Base-by-base conservation (phyloP, 1,140 invertebrate genomes). In the Zaprionus ornatus region DNA sequence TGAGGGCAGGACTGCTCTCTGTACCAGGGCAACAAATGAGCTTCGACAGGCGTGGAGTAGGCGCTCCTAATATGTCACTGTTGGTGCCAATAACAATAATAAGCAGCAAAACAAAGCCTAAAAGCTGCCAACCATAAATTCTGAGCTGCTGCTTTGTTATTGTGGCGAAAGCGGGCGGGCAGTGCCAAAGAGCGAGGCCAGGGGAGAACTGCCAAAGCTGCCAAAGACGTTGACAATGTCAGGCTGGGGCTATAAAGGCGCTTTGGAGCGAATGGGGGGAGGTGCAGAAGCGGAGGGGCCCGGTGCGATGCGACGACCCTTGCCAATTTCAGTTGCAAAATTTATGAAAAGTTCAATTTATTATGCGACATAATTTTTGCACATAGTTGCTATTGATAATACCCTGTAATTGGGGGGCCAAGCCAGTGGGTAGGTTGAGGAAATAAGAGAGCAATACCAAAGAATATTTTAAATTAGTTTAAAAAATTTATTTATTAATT, bases 281-380 rank as follows among this genome's bases (percentile, higher is more conserved):
- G 1, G 42, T 4, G 9, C 6, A 19, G 19, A n/a, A 4, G 45
- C 3, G 45, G 40, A 17, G 13, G 12, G 3, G 35, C 13, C 12
- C 35, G 35, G 13, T 37, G 15, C 25, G 57, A 42, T 48, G 25
- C 63, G 32, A 45, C 42, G 48, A 76, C 64, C 76, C 61, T 76
- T 78, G 74, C 78, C 84, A 88, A 88, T 84, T 90, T 84, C 70
- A 73, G 77, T 69, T 88, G 74, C 70, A 84, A 84, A 90, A 90
- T 88, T 80, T 90, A 88, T 88, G 84, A 88, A 88, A 90, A 88
- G 85, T 88, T 88, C 84, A 88, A 90, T 88, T 88, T 88, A 88
- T 88, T 84, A 85, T 79, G 68, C 78, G 52, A 78, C 80, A 84
- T 88, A 80, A 87, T 83, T 88, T 83, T 59, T 60, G 77, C 77